phyloP scores from a whole-genome alignment of 1,140 invertebrate genomes.

The Mamestra configurata region DNA sequence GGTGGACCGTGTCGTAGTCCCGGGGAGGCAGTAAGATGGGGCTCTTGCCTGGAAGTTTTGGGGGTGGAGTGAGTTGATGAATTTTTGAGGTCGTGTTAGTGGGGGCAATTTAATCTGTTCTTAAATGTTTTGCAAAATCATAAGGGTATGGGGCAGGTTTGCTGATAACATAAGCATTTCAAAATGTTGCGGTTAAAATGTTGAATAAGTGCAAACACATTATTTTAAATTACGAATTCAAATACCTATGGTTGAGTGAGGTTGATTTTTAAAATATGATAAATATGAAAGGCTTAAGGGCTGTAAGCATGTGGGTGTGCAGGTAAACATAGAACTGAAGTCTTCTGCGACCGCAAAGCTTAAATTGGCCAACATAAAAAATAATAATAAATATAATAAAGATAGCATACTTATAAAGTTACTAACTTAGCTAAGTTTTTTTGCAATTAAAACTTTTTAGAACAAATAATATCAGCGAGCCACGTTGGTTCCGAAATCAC shows the following conservation, averaged over 20 bases:
- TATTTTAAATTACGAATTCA: too few relatives aligned
- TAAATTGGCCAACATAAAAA: not conserved
- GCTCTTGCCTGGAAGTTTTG: slow-evolving; percentile 88
- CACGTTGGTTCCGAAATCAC: too few relatives aligned
- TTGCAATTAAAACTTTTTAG: not conserved
- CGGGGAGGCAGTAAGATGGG: slow-evolving; percentile 96
- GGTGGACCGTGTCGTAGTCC: slow-evolving; percentile 97
- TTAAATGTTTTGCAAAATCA: too few relatives aligned
- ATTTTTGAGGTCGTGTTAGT: not conserved
- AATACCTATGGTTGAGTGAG: too few relatives aligned
- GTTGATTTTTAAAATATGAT: too few relatives aligned
- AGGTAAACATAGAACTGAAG: not conserved
- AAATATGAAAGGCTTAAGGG: not conserved
- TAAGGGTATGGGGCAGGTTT: not conserved
- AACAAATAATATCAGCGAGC: too few relatives aligned
- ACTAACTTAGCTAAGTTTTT: not conserved
- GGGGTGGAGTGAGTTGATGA: not conserved
- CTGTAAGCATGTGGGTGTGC: not conserved
- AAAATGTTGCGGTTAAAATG: too few relatives aligned
- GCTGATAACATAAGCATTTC: too few relatives aligned
- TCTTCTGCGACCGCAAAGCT: not conserved
- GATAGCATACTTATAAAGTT: not conserved
- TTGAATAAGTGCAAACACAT: too few relatives aligned
- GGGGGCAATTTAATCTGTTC: not conserved
- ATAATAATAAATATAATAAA: not conserved